phyloP scores from a whole-genome alignment of 2,113 vertebrate species.

The Hemiprocne comata region DNA sequence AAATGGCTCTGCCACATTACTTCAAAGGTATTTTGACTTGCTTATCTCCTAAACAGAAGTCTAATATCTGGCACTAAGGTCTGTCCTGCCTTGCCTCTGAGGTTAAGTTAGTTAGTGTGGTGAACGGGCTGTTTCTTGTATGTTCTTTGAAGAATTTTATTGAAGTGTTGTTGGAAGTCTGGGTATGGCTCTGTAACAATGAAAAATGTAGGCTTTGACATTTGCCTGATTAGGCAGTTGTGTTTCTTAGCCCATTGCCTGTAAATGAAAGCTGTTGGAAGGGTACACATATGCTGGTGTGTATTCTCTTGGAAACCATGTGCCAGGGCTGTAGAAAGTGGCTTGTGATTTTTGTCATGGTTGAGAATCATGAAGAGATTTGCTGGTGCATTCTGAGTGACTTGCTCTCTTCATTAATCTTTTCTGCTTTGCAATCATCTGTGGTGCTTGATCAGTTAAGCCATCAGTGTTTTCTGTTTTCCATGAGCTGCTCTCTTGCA shows the following conservation, averaged over 20 bases:
- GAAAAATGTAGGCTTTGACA: background rate
- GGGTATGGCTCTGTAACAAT: background rate
- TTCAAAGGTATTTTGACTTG: background rate
- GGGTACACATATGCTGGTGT: fast-evolving
- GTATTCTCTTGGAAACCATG: background rate
- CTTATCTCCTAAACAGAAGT: background rate
- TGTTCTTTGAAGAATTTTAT: background rate
- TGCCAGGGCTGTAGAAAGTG: background rate
- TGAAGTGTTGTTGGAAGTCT: background rate
- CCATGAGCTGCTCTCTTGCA: background rate
- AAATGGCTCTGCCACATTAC: background rate
- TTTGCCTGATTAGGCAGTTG: background rate
- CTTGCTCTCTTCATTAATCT: background rate
- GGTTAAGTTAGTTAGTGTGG: background rate
- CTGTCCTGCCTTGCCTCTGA: background rate
- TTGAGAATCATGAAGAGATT: background rate
- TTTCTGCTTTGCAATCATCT: background rate
- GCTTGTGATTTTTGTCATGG: background rate
- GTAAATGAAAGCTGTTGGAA: background rate
- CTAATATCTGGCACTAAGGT: background rate
- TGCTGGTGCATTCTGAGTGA: background rate
- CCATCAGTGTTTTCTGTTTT: background rate
- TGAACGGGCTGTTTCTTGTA: background rate
- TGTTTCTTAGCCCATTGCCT: background rate
- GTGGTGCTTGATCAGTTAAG: background rate